A percentile compares a stretch with the other conserved stretches of the same genome.
phyloP scores from a whole-genome alignment of 2,888 invertebrate genomes.

The Listrodromus nycthemerus region DNA sequence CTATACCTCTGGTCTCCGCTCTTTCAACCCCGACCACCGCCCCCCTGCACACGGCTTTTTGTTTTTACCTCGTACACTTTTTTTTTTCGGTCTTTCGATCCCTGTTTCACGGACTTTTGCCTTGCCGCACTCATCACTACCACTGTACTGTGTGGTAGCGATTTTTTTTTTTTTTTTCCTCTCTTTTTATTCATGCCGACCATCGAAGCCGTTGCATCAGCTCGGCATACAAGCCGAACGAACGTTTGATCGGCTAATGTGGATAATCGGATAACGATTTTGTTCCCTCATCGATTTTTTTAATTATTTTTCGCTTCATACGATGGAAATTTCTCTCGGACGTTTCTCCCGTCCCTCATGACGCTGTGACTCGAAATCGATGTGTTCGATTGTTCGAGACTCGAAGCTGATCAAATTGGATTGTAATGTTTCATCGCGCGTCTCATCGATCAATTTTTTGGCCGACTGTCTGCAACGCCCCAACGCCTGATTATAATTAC shows the following conservation, averaged over 20 bases:
- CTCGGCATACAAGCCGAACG: background rate
- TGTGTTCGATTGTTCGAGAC: too few species aligned
- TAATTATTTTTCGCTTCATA: constrained; percentile 6
- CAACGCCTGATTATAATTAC: background rate
- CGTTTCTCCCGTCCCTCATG: background rate
- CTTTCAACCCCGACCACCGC: background rate
- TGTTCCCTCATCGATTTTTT: background rate
- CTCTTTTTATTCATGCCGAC: constrained; percentile 17
- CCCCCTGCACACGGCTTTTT: constrained; percentile 8
- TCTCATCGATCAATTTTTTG: too few species aligned
- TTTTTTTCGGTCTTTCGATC: constrained; percentile 52
- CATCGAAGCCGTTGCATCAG: constrained; percentile 28
- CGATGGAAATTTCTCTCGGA: background rate
- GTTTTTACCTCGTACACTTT: constrained; percentile 12
- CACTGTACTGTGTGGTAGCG: constrained; percentile 10
- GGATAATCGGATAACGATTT: constrained; percentile 12
- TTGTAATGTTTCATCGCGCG: too few species aligned
- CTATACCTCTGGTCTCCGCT: constrained; percentile 44
- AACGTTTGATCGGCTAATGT: constrained; percentile 15
- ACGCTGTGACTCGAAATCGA: background rate
- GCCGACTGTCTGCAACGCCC: too few species aligned
- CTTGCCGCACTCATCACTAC: constrained; percentile 53
- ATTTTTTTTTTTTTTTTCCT: background rate
- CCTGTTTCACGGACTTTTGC: constrained; percentile 47
- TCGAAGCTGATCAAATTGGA: too few species aligned